A percentile compares a stretch with the other conserved stretches of the same genome.
These are phyloP conservation scores for Motacilla tschutschensis DNA, from an alignment of 2,113 vertebrate genomes.

Conservation along the genomic window DNA sequence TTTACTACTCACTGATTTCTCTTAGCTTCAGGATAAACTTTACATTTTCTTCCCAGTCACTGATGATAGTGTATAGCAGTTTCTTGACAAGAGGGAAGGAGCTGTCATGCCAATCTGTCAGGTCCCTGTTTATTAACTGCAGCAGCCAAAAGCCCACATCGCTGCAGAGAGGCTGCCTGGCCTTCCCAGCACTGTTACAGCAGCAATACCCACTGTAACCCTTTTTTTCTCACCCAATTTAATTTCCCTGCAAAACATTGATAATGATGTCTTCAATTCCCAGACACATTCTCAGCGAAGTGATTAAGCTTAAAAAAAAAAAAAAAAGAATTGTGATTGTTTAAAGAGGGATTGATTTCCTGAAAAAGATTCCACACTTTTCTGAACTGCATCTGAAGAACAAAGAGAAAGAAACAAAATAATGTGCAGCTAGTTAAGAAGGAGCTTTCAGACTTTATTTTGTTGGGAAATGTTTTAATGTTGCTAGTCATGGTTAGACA, in stretches of 20 bases:
- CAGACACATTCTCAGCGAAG: not conserved
- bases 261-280: not conserved
- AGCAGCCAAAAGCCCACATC: not conserved
- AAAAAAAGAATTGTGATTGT: not conserved
- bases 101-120: not conserved
- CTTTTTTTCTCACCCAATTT: not conserved
- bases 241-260: not conserved
- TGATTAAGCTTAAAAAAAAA: not conserved
- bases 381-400: not conserved
- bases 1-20: not conserved
- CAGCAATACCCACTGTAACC: not conserved
- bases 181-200: not conserved
- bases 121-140: not conserved
- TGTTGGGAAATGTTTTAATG: constrained; percentile 24
- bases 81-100: not conserved
- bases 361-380: not conserved
- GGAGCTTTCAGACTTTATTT: not conserved
- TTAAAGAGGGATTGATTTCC: not conserved
- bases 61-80: not conserved
- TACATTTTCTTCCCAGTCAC: not conserved
- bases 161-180: not conserved
- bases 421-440: constrained; percentile 17
- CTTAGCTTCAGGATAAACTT: not conserved
- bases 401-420: not conserved
- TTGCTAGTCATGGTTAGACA: constrained; percentile 34